Conservation (phyloP, 2,113 vertebrate genomes). For the Rhineura floridana region DNA sequence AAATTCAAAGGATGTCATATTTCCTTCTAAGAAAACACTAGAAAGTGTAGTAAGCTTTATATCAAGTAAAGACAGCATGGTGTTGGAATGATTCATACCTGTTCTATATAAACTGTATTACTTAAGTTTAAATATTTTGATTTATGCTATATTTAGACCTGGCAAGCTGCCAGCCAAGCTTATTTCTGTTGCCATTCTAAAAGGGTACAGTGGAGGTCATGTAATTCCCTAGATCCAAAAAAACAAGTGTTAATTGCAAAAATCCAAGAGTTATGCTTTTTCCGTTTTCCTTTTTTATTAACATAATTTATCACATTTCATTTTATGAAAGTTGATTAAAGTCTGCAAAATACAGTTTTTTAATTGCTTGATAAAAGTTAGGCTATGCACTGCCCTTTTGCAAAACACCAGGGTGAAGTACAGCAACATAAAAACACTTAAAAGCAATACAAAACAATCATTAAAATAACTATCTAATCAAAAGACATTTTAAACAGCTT, state of each 20-base stretch:
- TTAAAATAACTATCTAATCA: too few species aligned
- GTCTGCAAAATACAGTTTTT: constrained; percentile 5
- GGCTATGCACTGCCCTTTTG: too few species aligned
- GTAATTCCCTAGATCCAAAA: neutral
- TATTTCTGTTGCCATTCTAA: constrained; percentile 41
- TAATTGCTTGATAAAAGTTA: too few species aligned
- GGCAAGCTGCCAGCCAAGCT: constrained; percentile 33
- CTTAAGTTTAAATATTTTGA: constrained; percentile 56
- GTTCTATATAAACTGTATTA: constrained; percentile 36
- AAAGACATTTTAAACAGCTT: too few species aligned
- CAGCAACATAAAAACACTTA: too few species aligned
- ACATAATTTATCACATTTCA: neutral
- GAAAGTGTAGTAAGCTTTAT: constrained; percentile 45
- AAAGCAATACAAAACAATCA: too few species aligned
- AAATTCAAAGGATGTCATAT: constrained; percentile 41
- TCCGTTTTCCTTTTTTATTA: too few species aligned
- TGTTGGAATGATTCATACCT: constrained; percentile 35
- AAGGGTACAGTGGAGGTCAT: constrained; percentile 31
- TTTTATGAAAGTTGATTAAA: neutral
- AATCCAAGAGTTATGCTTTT: neutral
- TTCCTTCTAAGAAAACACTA: constrained; percentile 52
- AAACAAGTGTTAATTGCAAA: neutral
- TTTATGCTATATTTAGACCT: constrained; percentile 55
- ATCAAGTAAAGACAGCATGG: constrained; percentile 35
- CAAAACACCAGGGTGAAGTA: too few species aligned